Evolutionary conservation across 35 echinoderm and acorn worm genomes (phyloP), one percentile per base, ranked within the genome.

Genomic region (Acanthaster planci): DNA sequence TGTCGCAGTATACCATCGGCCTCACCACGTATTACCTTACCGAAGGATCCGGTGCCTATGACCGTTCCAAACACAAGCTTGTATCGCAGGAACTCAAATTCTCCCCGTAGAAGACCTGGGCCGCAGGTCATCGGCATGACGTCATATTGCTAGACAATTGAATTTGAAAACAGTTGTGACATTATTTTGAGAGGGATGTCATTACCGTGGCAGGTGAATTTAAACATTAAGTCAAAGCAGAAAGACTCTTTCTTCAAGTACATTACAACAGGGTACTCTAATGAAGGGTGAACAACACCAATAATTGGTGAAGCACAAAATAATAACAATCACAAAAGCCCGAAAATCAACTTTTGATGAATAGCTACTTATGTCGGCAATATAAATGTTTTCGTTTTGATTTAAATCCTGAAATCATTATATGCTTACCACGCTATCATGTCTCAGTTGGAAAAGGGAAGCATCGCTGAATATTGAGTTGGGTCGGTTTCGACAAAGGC

Each of bases 11-110:
- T 93, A 16, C 91, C 91, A 9, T 77, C 52, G 9, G 91, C 91
- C 38, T 93, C 91, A n/a, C 58, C 91, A 5, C 68, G 44, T 7
- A 88, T 39, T 2, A 93, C 91, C 50, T 88, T 75, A 21, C 91
- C 91, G 55, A 93, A 93, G 37, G 91, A 93, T 14, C 91, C 91
- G 7, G 86, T 87, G 23, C 91, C 91, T 10, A 93, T 76, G 7
- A 93, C 55, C 1, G 60, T 34, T 7, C 86, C 86, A 32, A 93
- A 37, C 23, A 34, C 42, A 7, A 93, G 40, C 7, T 64, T 17
- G 36, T 93, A 68, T 16, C 79, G 80, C 4, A 86, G 91, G 38
- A 93, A 93, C 32, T 93, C 91, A 51, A 82, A 76, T 38, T 93
- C 80, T 17, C 87, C 60, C 76, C 76, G n/a, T 38, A 53, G 30